phyloP scores from a whole-genome alignment of 2,113 vertebrate species.

The Phaethon lepturus region DNA sequence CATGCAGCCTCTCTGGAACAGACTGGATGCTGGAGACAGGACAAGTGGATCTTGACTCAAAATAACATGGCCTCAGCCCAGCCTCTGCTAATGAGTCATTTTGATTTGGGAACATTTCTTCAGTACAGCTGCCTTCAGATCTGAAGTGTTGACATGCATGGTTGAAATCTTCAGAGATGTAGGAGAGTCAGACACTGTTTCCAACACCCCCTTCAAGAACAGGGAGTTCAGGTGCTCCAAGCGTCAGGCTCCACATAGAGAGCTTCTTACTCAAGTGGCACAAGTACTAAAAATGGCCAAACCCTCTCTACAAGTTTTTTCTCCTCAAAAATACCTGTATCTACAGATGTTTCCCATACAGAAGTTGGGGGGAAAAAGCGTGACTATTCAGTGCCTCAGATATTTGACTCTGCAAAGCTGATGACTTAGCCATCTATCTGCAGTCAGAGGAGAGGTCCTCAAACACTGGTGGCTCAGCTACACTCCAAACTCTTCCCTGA shows the following conservation, averaged over 20 bases:
- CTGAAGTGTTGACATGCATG: background rate
- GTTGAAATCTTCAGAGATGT: background rate
- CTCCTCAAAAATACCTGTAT: background rate
- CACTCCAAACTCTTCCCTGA: background rate
- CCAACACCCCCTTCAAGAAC: background rate
- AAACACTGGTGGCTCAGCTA: background rate
- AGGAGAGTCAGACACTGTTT: background rate
- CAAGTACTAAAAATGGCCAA: background rate
- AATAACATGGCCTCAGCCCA: background rate
- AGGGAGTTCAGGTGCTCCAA: background rate
- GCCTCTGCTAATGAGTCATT: constrained; percentile 30
- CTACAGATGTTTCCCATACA: background rate
- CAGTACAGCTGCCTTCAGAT: background rate
- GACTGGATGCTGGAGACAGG: background rate
- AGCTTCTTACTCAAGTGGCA: background rate
- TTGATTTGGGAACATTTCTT: background rate
- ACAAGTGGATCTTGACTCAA: background rate
- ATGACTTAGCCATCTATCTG: background rate
- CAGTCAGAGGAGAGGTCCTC: background rate
- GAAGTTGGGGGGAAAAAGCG: background rate
- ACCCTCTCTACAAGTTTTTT: background rate
- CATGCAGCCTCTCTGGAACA: background rate
- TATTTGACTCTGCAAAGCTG: background rate
- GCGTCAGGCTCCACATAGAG: rapidly evolving
- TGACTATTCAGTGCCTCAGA: background rate